phyloP scores from a whole-genome alignment of 2,113 vertebrate species.

The Tautogolabrus adspersus region DNA sequence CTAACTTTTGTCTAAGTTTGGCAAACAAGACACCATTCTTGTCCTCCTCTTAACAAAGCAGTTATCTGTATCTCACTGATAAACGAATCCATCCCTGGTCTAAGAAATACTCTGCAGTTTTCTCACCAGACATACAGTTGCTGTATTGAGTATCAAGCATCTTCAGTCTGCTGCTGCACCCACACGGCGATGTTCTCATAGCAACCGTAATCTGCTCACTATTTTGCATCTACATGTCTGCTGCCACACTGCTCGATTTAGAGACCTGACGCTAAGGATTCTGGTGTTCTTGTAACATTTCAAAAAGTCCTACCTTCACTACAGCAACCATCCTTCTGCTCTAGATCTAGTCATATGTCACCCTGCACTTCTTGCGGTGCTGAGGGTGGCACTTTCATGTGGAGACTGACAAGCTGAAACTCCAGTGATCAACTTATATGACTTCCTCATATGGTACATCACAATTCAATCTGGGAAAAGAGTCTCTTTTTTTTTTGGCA shows the following conservation, averaged over 20 bases:
- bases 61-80: not conserved
- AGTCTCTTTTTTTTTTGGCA: too few relatives aligned
- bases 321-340: too few relatives aligned
- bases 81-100: too few relatives aligned
- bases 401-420: too few relatives aligned
- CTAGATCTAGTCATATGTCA: too few relatives aligned
- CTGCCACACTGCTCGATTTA: not conserved
- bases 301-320: not conserved
- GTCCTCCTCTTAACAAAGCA: conserved; percentile 3
- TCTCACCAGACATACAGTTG: not conserved
- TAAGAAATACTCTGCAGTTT: not conserved
- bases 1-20: not conserved
- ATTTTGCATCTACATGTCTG: not conserved
- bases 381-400: too few relatives aligned
- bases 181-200: not conserved
- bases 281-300: not conserved
- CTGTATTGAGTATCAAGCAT: not conserved
- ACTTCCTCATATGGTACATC: too few relatives aligned
- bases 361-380: too few relatives aligned
- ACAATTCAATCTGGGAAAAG: too few relatives aligned
- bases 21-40: not conserved
- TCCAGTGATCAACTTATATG: too few relatives aligned
- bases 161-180: not conserved
- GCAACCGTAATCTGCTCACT: too few relatives aligned
- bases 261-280: too few relatives aligned